phyloP scores from a whole-genome alignment of 2,888 invertebrate species.

The Drosophila fungiperda region DNA sequence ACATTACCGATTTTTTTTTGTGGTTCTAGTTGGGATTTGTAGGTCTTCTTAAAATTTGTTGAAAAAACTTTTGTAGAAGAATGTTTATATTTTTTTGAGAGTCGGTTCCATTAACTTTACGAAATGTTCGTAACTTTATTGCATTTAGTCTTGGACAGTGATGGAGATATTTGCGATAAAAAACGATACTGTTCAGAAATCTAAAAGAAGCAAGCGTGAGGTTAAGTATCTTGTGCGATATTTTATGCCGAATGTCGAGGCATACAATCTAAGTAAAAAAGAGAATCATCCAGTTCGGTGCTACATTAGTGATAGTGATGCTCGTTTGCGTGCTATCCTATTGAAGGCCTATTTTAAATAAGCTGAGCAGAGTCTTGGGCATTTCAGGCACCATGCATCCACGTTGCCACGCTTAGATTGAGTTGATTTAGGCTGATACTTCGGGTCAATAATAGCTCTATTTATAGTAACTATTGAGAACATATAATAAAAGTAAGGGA shows the following conservation, averaged over 20 bases:
- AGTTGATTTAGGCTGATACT: background rate
- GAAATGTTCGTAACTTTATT: background rate
- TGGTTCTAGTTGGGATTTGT: background rate
- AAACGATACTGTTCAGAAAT: background rate
- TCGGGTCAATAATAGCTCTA: background rate
- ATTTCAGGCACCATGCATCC: background rate
- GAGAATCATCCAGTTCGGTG: background rate
- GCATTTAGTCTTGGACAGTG: background rate
- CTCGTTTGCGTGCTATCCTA: background rate
- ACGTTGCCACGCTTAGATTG: background rate
- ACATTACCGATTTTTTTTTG: too few species aligned
- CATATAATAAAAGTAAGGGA: background rate
- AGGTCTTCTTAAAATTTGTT: background rate
- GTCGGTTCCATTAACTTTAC: too few species aligned
- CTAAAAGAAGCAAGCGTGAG: background rate
- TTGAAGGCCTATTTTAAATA: background rate
- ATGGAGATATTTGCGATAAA: background rate
- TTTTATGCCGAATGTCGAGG: background rate
- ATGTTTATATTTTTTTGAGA: background rate
- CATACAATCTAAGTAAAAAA: background rate
- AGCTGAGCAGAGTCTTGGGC: background rate
- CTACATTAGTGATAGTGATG: background rate
- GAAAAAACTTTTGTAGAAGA: background rate
- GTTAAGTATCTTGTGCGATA: background rate
- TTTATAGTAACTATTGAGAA: background rate